phyloP scores from a whole-genome alignment of 1,140 invertebrate species.

The Drosophila punjabiensis region DNA sequence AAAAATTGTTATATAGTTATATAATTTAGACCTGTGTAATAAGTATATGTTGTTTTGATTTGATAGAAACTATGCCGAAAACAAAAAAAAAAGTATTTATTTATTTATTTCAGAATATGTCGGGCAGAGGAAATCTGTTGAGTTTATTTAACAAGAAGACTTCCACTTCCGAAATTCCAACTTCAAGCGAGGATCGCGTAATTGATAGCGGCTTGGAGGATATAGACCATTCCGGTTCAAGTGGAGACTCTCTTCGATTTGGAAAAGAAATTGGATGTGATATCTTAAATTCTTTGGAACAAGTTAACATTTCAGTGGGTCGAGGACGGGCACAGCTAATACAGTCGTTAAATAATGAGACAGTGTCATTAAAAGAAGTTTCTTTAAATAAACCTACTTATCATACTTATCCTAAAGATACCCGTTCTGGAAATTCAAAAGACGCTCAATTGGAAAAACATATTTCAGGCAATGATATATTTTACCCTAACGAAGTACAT shows the following conservation, averaged over 20 bases:
- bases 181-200: slow-evolving; percentile 17
- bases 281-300: slow-evolving; percentile 13
- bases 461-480: neutral
- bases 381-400: neutral
- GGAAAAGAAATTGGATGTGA: slow-evolving; percentile 7
- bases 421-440: neutral
- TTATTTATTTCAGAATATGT: slow-evolving; percentile 35
- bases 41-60: neutral
- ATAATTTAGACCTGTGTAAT: neutral
- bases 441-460: neutral
- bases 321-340: slow-evolving; percentile 31
- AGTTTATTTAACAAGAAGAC: slow-evolving; percentile 26
- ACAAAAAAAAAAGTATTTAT: neutral
- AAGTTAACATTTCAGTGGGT: slow-evolving; percentile 34
- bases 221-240: slow-evolving; percentile 18
- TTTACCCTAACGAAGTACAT: slow-evolving; percentile 8
- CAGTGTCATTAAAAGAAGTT: neutral
- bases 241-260: slow-evolving; percentile 19
- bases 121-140: slow-evolving; percentile 39
- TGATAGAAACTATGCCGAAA: neutral
- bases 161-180: neutral
- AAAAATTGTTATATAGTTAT: no score
- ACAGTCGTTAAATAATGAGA: slow-evolving; percentile 16
- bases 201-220: slow-evolving; percentile 42
- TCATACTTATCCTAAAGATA: neutral